A percentile compares a stretch with the other conserved stretches of the same genome.
These are phyloP conservation scores for Aphelenchoides bicaudatus DNA, from an alignment of 2,888 invertebrate genomes.

Conservation along the genomic window DNA sequence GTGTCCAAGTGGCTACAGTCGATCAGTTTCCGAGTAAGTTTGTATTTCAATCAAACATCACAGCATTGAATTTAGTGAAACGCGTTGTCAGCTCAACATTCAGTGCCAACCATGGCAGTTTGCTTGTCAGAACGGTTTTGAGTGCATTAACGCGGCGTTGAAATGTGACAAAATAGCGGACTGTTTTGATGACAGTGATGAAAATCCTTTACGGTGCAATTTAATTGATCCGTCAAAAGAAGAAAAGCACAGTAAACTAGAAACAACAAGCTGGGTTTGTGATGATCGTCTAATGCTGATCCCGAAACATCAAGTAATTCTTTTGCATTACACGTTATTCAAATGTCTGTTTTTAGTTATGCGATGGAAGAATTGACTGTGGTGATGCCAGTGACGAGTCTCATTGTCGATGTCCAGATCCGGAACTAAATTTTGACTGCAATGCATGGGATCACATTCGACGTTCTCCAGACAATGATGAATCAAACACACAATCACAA, in stretches of 20 bases:
- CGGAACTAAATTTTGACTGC: slow-evolving; percentile 31
- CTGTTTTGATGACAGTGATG: slow-evolving; percentile 31
- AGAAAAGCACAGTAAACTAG: not conserved
- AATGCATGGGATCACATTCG: slow-evolving; percentile 31
- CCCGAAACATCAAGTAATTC: slow-evolving; percentile 13
- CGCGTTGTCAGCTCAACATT: slow-evolving; percentile 28
- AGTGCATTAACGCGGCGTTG: slow-evolving; percentile 33
- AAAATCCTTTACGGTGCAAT: slow-evolving; percentile 21
- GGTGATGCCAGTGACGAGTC: slow-evolving; percentile 34
- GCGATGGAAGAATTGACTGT: slow-evolving; percentile 35
- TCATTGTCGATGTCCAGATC: slow-evolving; percentile 31
- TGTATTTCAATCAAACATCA: not conserved
- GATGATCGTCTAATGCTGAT: slow-evolving; percentile 27
- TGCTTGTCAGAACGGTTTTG: slow-evolving; percentile 30
- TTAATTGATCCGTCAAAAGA: not conserved
- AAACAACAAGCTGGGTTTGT: slow-evolving; percentile 25
- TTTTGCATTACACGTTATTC: not conserved
- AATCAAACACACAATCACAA: not conserved
- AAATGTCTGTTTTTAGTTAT: slow-evolving; percentile 24
- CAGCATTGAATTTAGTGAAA: slow-evolving; percentile 22
- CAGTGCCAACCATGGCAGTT: slow-evolving; percentile 36
- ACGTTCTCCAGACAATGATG: not conserved
- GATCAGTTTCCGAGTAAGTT: slow-evolving; percentile 19
- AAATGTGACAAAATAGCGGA: slow-evolving; percentile 31
- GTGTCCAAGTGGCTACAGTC: slow-evolving; percentile 27